phyloP scores from a whole-genome alignment of 2,888 invertebrate species.

The Mythimna ferrago region DNA sequence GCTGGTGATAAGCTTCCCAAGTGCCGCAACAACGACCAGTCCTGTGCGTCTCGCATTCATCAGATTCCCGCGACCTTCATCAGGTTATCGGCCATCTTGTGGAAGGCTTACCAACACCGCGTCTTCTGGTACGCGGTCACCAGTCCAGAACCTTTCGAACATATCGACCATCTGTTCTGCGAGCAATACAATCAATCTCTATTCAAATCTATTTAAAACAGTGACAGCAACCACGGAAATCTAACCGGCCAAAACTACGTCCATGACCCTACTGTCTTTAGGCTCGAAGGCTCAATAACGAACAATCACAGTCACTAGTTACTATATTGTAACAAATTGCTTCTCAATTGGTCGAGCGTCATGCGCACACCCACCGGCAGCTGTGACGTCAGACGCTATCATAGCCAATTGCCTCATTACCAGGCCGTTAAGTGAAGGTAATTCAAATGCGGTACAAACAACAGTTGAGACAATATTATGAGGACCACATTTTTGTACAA shows the following conservation, averaged over 20 bases:
- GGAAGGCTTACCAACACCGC: no score
- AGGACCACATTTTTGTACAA: conserved; percentile 5
- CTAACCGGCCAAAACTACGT: background rate
- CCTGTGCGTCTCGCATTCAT: no score
- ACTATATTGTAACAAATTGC: conserved; percentile 74
- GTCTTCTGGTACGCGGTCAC: no score
- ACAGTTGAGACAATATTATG: conserved; percentile 13
- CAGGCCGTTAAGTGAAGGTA: conserved; percentile 43
- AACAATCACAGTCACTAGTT: conserved; percentile 72
- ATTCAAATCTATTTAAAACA: conserved; percentile 21
- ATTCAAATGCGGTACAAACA: conserved; percentile 53
- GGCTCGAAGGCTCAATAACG: conserved; percentile 34
- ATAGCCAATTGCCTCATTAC: conserved; percentile 50
- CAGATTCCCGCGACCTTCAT: no score
- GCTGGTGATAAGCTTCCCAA: no score
- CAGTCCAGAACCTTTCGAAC: no score
- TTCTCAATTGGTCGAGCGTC: conserved; percentile 75
- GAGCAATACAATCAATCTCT: conserved; percentile 6
- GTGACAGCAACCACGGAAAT: conserved; percentile 6
- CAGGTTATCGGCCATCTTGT: no score
- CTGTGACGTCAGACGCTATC: conserved; percentile 48
- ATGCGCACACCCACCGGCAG: conserved; percentile 72
- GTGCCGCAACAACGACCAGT: no score
- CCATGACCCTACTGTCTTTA: conserved; percentile 39
- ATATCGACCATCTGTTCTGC: no score